These are phyloP conservation scores for Yponomeuta cagnagella DNA, from an alignment of 2,888 invertebrate genomes.

Conservation along the genomic window DNA sequence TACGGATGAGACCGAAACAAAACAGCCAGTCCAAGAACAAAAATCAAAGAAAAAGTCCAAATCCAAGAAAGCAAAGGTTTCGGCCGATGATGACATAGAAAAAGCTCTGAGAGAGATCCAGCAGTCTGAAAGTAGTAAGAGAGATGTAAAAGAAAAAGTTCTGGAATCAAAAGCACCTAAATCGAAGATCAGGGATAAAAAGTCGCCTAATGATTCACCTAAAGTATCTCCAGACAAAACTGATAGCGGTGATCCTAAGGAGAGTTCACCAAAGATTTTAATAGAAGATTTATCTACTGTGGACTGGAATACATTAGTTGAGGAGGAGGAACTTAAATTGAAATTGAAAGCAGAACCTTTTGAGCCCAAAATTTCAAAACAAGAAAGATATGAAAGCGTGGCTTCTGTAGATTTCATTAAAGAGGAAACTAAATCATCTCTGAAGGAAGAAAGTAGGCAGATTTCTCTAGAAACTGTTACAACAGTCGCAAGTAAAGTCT, in stretches of 20 bases:
- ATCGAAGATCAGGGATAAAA: background rate
- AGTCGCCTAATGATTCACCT: background rate
- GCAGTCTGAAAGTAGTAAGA: conserved; percentile 33
- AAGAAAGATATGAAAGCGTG: conserved; percentile 18
- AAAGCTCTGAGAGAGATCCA: conserved; percentile 46
- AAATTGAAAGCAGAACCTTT: background rate
- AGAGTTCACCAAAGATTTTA: conserved; percentile 10
- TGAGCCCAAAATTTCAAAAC: conserved; percentile 27
- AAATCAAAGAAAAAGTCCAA: conserved; percentile 44
- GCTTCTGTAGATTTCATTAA: conserved; percentile 59
- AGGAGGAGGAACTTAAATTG: conserved; percentile 45
- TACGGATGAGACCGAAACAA: conserved; percentile 24
- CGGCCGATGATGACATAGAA: conserved; percentile 46
- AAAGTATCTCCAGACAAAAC: conserved; percentile 1
- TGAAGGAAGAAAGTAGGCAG: conserved; percentile 23
- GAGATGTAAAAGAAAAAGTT: conserved; percentile 32
- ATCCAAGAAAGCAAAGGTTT: conserved; percentile 43
- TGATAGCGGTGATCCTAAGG: background rate
- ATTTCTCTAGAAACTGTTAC: conserved; percentile 18
- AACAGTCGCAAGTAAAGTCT: conserved; percentile 21
- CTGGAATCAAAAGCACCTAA: conserved; percentile 19
- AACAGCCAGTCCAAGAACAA: background rate
- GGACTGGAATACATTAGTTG: conserved; percentile 63
- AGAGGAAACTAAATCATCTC: conserved; percentile 35
- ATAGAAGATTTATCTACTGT: conserved; percentile 31